Conservation (phyloP, 2,888 invertebrate genomes). For the Erebia epiphron region DNA sequence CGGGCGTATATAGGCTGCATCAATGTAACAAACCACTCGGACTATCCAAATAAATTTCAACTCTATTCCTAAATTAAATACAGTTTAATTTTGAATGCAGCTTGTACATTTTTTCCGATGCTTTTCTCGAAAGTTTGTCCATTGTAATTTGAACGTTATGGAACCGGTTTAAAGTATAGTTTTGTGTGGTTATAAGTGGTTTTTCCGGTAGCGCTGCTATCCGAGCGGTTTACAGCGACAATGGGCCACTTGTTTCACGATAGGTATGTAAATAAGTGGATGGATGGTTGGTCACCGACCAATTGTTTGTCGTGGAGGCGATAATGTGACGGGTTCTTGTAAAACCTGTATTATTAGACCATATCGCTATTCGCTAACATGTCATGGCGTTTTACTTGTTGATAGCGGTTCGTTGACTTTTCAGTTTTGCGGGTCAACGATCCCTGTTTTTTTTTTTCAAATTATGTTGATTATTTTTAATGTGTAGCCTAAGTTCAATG, state of each 20-base stretch:
- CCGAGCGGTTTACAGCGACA: conserved; percentile 64
- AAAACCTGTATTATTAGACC: conserved; percentile 40
- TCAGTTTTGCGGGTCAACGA: conserved; percentile 24
- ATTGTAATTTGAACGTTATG: conserved; percentile 42
- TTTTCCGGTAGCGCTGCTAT: conserved; percentile 76
- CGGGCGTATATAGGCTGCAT: conserved; percentile 73
- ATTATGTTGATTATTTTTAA: too few species aligned
- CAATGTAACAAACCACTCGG: conserved; percentile 61
- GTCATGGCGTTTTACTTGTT: conserved; percentile 15
- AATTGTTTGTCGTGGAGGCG: conserved; percentile 52
- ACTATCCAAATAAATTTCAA: conserved; percentile 40
- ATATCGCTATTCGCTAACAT: conserved; percentile 32
- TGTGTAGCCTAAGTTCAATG: too few species aligned
- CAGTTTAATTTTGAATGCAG: conserved; percentile 40
- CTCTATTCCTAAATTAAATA: conserved; percentile 35
- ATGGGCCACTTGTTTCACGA: conserved; percentile 76
- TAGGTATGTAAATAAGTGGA: conserved; percentile 79
- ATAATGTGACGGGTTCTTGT: conserved; percentile 53
- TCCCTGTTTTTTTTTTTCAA: conserved; percentile 5
- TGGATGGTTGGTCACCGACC: conserved; percentile 77
- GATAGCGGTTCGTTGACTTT: conserved; percentile 35
- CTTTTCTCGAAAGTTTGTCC: conserved; percentile 51
- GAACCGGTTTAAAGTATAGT: conserved; percentile 42
- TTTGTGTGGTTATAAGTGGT: conserved; percentile 44
- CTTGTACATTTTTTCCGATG: conserved; percentile 48